Evolutionary conservation across 2,888 invertebrate species (phyloP).

Genomic region (Ophonus ardosiacus): DNA sequence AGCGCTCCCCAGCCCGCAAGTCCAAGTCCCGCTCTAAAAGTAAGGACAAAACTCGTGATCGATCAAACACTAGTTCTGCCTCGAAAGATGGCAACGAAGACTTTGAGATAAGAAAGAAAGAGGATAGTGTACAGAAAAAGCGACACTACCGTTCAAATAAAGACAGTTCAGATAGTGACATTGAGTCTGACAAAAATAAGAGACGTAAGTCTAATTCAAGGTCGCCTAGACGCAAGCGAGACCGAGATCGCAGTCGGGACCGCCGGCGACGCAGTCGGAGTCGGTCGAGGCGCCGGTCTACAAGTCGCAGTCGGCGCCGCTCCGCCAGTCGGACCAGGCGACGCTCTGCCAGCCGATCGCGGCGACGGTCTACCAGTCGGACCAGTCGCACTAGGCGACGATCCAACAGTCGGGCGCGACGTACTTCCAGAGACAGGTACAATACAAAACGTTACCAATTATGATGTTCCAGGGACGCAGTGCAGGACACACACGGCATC

Average conservation of each 20-base stretch:
- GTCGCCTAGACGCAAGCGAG: conserved; percentile 73
- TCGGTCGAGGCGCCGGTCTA: conserved; percentile 70
- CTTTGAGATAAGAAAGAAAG: conserved; percentile 86
- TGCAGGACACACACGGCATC: too few relatives aligned
- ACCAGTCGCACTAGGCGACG: conserved; percentile 70
- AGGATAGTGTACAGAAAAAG: conserved; percentile 90
- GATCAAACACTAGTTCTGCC: conserved; percentile 69
- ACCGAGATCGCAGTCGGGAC: conserved; percentile 70
- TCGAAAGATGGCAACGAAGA: conserved; percentile 74
- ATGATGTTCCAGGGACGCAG: conserved; percentile 49
- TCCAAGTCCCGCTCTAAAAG: conserved; percentile 71
- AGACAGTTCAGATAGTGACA: conserved; percentile 84
- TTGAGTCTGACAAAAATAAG: conserved; percentile 73
- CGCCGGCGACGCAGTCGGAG: conserved; percentile 73
- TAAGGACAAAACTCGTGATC: conserved; percentile 68
- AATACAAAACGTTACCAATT: conserved; percentile 52
- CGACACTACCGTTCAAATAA: conserved; percentile 92
- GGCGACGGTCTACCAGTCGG: conserved; percentile 70
- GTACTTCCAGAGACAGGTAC: conserved; percentile 72
- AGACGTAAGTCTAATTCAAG: conserved; percentile 66
- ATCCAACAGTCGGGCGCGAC: conserved; percentile 72
- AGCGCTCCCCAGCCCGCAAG: conserved; percentile 67
- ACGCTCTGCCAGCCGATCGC: conserved; percentile 68
- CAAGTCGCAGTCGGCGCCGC: conserved; percentile 71
- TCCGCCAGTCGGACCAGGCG: conserved; percentile 71